These are phyloP conservation scores for Cotesia vestalis DNA, from an alignment of 1,140 invertebrate species.

Conservation along the genomic window DNA sequence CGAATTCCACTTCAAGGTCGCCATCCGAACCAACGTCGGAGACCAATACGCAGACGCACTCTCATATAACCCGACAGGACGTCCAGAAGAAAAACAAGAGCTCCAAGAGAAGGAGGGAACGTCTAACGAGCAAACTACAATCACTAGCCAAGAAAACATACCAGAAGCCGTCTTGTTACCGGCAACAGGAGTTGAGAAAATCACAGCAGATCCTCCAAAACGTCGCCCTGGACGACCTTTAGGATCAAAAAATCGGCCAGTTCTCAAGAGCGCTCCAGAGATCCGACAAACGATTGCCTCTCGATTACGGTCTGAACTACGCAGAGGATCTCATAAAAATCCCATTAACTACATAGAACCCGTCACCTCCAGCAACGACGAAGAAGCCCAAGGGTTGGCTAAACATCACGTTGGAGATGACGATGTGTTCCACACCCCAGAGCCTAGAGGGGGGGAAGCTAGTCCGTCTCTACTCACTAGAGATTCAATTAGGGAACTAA, in stretches of 20 bases:
- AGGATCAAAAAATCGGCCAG: not conserved
- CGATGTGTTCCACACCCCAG: too few relatives aligned
- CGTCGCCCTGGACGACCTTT: not conserved
- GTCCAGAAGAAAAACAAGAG: too few relatives aligned
- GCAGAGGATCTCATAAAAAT: not conserved
- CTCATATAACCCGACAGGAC: not conserved
- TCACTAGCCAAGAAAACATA: not conserved
- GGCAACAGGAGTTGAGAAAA: not conserved
- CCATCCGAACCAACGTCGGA: not conserved
- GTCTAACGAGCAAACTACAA: too few relatives aligned
- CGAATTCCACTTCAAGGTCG: not conserved
- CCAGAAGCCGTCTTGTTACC: not conserved
- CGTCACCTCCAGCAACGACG: too few relatives aligned
- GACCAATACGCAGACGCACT: constrained; percentile 11
- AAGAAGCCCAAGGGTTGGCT: too few relatives aligned
- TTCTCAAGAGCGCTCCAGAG: not conserved
- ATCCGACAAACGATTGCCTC: not conserved
- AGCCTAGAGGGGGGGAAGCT: too few relatives aligned
- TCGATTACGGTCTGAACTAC: not conserved
- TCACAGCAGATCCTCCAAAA: not conserved
- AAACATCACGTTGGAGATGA: too few relatives aligned
- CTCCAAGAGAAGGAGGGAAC: too few relatives aligned
- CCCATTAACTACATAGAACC: too few relatives aligned
- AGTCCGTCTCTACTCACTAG: too few relatives aligned
- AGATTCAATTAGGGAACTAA: too few relatives aligned